Evolutionary conservation across 1,140 invertebrate genomes (phyloP).

Genomic region (Tetramorium alpestre): DNA sequence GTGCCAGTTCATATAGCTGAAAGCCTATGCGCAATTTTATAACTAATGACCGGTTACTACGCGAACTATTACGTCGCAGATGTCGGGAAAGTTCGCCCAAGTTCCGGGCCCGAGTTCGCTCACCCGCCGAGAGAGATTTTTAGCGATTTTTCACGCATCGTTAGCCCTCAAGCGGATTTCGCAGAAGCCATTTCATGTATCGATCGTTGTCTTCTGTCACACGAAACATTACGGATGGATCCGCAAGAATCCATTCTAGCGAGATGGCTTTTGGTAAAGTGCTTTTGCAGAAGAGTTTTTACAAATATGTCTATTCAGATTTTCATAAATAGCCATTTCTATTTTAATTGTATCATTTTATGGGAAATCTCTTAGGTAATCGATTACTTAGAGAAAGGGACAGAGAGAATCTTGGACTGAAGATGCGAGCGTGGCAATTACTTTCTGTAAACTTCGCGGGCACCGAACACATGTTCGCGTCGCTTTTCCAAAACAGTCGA

Average conservation of each 20-base stretch:
- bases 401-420: not conserved
- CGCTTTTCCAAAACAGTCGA: slow-evolving; percentile 21
- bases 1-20: slow-evolving; percentile 36
- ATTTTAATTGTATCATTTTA: not conserved
- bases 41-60: slow-evolving; percentile 54
- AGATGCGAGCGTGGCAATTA: not conserved
- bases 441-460: not conserved
- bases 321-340: not conserved
- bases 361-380: not conserved
- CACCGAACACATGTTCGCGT: not conserved
- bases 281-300: not conserved
- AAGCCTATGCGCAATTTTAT: slow-evolving; percentile 52
- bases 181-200: slow-evolving; percentile 41
- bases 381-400: not conserved
- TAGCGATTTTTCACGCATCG: slow-evolving; percentile 67
- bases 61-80: slow-evolving; percentile 60
- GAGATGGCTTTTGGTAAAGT: not conserved
- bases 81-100: slow-evolving; percentile 60
- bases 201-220: slow-evolving; percentile 40
- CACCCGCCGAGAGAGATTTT: slow-evolving; percentile 34
- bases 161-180: slow-evolving; percentile 41
- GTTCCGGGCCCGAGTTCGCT: slow-evolving; percentile 36
- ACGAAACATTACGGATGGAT: not conserved
- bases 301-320: not conserved
- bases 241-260: not conserved